Base-by-base conservation (phyloP, 1,140 invertebrate species). In the Daktulosphaira vitifoliae region DNA sequence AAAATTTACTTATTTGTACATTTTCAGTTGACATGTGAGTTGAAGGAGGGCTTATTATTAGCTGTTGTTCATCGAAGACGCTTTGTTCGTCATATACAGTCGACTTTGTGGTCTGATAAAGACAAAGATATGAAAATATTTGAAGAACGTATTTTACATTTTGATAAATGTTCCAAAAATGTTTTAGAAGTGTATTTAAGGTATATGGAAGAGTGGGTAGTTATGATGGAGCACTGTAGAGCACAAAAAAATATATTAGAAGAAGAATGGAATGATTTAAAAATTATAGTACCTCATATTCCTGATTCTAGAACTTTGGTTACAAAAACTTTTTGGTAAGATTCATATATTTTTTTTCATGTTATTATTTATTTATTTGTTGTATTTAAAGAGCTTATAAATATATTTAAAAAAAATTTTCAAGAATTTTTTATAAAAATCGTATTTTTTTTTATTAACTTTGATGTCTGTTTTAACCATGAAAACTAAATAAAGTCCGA, bases 1-100 rank as follows among this genome's bases (percentile, higher is more conserved):
- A n/a, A n/a, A n/a, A n/a, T n/a, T n/a, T n/a, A n/a, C n/a, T n/a
- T n/a, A n/a, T n/a, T n/a, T n/a, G 8, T 39, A 39, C 38, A 39
- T 9, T 39, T 74, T 49, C 79, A 89, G 81, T 76, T 94, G 46
- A 92, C 93, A 76, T 82, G 86, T 70, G 92, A 94, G 76, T 80
- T 92, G 68, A 87, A 90, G 67, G 90, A 93, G 72, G 89, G 88
- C 8, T 73, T 94, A 39, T 83, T 82, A 69, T 83, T 90, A 52
- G 87, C 88, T 11, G 83, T 88, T 23, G 78, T 84, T 18, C 84
- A 90, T 74, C 82, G 89, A 15, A 62, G 11, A 62, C 56, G 56
- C n/a, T 62, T 62, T 62, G 56, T 62, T 18, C 56, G 56, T 9
- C 56, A 62, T 33, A 46, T 62, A 62, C 42, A 62, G 29, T 62